Percentiles rank a stretch among this genome's conserved stretches.
Conservation (phyloP, 2,888 invertebrate species). For the Drosophila parthenogenetica region DNA sequence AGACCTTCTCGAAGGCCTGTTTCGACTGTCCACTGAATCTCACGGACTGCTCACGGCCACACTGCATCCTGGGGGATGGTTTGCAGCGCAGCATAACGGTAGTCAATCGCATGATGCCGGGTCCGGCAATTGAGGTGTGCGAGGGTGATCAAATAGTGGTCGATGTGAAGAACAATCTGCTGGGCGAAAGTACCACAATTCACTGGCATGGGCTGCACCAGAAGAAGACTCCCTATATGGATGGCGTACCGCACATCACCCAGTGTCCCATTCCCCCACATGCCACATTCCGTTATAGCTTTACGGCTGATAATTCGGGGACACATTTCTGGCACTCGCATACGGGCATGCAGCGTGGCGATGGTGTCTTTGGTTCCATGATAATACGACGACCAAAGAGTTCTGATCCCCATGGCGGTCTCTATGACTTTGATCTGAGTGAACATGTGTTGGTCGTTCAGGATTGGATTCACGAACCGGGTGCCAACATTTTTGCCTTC, state of each 20-base stretch:
- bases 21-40: constrained; percentile 91
- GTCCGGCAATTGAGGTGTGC: constrained; percentile 94
- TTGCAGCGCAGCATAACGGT: constrained; percentile 90
- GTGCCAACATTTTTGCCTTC: constrained; percentile 91
- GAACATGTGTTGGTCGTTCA: constrained; percentile 91
- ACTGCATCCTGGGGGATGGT: constrained; percentile 95
- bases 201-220: constrained; percentile 98
- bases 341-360: constrained; percentile 93
- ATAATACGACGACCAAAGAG: constrained; percentile 90
- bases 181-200: constrained; percentile 92
- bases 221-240: constrained; percentile 92
- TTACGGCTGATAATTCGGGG: constrained; percentile 90
- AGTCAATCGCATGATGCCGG: constrained; percentile 94
- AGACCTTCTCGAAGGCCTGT: constrained; percentile 95
- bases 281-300: constrained; percentile 91
- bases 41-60: constrained; percentile 90
- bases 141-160: constrained; percentile 93
- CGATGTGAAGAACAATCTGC: constrained; percentile 92
- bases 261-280: constrained; percentile 93
- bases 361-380: constrained; percentile 92
- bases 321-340: constrained; percentile 95
- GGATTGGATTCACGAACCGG: constrained; percentile 92
- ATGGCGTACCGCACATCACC: constrained; percentile 93
- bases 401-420: constrained; percentile 87
- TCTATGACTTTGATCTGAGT: constrained; percentile 92